Percentiles rank a stretch among this genome's conserved stretches.
Conservation (phyloP, 2,113 vertebrate genomes). For the Corapipo altera region DNA sequence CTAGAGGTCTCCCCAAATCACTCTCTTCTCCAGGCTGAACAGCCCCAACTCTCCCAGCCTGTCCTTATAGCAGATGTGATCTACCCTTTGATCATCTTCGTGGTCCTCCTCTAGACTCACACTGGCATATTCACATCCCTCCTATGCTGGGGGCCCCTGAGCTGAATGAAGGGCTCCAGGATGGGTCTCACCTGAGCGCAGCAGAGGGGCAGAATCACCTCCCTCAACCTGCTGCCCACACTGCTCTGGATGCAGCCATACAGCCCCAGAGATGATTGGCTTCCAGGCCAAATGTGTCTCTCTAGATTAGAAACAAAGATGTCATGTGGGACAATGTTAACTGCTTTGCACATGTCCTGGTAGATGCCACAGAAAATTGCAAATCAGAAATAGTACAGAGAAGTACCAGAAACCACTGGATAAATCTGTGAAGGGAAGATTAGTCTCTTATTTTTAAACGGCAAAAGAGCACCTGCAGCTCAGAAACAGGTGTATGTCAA, state of each 20-base stretch:
- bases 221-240: accelerated
- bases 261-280: background rate
- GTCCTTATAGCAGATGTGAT: background rate
- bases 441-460: background rate
- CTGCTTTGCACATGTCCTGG: background rate
- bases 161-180: background rate
- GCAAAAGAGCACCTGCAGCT: background rate
- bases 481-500: background rate
- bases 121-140: background rate
- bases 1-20: background rate
- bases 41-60: background rate
- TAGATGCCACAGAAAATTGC: background rate
- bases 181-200: background rate
- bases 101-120: background rate
- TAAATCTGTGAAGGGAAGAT: background rate
- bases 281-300: background rate
- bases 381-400: background rate
- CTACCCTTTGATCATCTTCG: background rate
- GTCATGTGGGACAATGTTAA: background rate
- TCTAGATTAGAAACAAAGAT: background rate
- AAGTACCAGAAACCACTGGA: background rate
- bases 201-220: background rate
- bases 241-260: background rate
- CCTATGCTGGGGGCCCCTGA: background rate
- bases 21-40: background rate